Conservation (phyloP, 1,140 invertebrate genomes). For the Spodoptera litura region DNA sequence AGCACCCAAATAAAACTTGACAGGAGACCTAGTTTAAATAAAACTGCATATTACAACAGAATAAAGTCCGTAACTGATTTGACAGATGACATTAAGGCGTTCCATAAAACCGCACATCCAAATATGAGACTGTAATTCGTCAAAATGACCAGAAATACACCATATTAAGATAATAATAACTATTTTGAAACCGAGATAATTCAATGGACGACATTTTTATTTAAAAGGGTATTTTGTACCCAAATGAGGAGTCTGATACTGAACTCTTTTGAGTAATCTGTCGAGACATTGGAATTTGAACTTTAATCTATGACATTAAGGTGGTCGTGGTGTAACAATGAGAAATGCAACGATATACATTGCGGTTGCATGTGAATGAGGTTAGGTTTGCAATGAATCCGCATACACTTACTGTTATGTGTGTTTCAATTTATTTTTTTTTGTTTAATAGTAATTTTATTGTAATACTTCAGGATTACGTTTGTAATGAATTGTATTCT, state of each 20-base stretch:
- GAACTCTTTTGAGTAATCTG: not conserved
- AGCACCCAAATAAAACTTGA: no score
- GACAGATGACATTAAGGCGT: not conserved
- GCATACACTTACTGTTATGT: conserved; percentile 6
- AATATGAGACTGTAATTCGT: conserved; percentile 1
- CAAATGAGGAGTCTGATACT: not conserved
- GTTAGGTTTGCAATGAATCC: conserved; percentile 18
- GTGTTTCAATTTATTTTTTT: conserved; percentile 11
- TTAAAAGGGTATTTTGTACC: conserved; percentile 18
- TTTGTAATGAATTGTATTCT: not conserved
- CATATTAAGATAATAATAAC: conserved; percentile 28
- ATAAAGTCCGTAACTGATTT: not conserved
- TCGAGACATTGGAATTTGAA: not conserved
- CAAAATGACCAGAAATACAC: not conserved
- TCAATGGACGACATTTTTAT: not conserved
- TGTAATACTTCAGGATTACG: conserved; percentile 20
- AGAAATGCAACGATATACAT: conserved; percentile 8
- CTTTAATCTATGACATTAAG: not conserved
- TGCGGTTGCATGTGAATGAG: conserved; percentile 3
- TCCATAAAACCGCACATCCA: not conserved
- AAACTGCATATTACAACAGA: not conserved
- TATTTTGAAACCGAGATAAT: not conserved
- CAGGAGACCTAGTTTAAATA: not conserved
- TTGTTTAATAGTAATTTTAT: conserved; percentile 1
- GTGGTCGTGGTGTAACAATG: not conserved